phyloP scores from a whole-genome alignment of 2,888 invertebrate genomes.

The Panorpa germanica region DNA sequence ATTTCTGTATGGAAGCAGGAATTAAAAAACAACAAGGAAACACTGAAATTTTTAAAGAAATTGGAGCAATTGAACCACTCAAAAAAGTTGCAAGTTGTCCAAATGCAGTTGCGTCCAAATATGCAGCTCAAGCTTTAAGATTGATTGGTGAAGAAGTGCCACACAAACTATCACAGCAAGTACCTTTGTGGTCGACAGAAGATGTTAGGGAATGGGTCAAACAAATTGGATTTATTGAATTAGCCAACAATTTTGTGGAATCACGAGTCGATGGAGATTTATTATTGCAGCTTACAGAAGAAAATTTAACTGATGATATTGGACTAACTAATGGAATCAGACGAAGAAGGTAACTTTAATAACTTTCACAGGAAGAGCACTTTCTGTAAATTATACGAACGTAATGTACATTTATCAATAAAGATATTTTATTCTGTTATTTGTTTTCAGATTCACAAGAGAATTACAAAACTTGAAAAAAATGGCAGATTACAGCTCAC shows the following conservation, averaged over 20 bases:
- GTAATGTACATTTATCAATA: background rate
- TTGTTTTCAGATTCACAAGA: conserved; percentile 58
- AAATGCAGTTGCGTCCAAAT: conserved; percentile 93
- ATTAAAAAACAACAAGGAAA: conserved; percentile 90
- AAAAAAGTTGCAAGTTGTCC: conserved; percentile 95
- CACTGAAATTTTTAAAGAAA: conserved; percentile 79
- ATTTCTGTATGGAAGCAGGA: conserved; percentile 97
- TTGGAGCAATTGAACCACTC: conserved; percentile 86
- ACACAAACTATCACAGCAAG: conserved; percentile 93
- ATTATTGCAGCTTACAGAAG: conserved; percentile 76
- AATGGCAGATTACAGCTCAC: conserved; percentile 91
- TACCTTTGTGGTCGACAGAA: conserved; percentile 91
- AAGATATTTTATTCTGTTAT: conserved; percentile 1
- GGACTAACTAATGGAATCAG: conserved; percentile 85
- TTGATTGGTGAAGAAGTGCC: conserved; percentile 94
- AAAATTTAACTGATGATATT: conserved; percentile 83
- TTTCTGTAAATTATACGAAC: background rate
- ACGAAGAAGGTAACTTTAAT: conserved; percentile 46
- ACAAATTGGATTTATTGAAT: conserved; percentile 86
- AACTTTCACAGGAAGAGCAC: background rate
- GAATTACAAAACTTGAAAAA: conserved; percentile 85
- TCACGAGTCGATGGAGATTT: conserved; percentile 95
- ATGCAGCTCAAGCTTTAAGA: conserved; percentile 80
- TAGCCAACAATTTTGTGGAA: conserved; percentile 64
- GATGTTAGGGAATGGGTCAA: conserved; percentile 98